Evolutionary conservation across 2,113 vertebrate genomes (phyloP).

Genomic region (Fulmarus glacialis): DNA sequence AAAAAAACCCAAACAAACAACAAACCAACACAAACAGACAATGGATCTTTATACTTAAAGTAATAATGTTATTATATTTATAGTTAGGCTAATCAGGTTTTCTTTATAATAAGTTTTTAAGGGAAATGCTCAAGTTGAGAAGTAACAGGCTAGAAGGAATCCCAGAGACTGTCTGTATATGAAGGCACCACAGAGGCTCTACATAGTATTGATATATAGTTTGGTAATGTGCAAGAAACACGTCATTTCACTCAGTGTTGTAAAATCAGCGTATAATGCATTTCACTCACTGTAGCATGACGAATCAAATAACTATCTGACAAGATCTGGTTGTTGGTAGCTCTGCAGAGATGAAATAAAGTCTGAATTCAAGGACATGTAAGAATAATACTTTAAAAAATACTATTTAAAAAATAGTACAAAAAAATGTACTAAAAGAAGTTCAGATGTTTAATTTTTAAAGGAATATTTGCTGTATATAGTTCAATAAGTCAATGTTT

Average conservation of each 20-base stretch:
- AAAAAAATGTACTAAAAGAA: too few species aligned
- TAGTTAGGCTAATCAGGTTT: neutral
- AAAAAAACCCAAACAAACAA: neutral
- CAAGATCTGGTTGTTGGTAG: neutral
- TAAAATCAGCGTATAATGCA: neutral
- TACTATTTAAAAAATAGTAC: too few species aligned
- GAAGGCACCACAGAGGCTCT: neutral
- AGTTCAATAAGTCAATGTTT: constrained; percentile 15
- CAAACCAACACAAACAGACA: neutral
- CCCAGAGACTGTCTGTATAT: neutral
- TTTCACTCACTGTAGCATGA: neutral
- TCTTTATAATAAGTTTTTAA: neutral
- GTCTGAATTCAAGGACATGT: neutral
- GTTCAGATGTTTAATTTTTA: neutral
- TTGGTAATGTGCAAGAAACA: neutral
- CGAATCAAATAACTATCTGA: neutral
- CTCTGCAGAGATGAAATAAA: neutral
- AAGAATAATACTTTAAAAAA: neutral
- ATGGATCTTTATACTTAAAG: neutral
- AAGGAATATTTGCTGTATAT: neutral
- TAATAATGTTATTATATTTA: neutral
- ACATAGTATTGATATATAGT: neutral
- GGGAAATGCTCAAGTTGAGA: neutral
- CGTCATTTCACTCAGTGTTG: neutral
- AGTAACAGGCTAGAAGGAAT: neutral